Evolutionary conservation across 2,113 vertebrate genomes (phyloP).

Genomic region (Scytalopus superciliaris): DNA sequence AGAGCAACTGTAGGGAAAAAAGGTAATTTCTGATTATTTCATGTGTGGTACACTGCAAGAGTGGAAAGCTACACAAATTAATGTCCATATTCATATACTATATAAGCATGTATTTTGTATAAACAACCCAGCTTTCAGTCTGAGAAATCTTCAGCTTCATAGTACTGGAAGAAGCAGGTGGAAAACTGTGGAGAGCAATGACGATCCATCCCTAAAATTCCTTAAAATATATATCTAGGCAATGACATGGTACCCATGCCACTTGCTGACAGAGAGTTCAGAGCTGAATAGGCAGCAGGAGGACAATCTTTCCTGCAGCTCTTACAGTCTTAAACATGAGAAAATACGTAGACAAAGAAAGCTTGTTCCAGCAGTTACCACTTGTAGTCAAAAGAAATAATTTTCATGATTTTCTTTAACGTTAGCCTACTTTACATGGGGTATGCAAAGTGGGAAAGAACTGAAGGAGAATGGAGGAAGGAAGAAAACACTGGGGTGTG

Average conservation of each 20-base stretch:
- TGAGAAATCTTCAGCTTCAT: not conserved
- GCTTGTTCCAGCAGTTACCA: not conserved
- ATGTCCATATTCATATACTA: not conserved
- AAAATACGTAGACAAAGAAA: not conserved
- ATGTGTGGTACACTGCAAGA: not conserved
- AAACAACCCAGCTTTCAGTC: not conserved
- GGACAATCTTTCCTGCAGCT: not conserved
- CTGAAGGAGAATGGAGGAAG: not conserved
- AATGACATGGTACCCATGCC: not conserved
- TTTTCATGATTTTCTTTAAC: not conserved
- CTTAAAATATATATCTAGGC: not conserved
- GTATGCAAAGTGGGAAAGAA: not conserved
- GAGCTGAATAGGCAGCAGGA: rapidly evolving
- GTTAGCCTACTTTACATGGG: not conserved
- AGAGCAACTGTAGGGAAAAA: not conserved
- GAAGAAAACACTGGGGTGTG: not conserved
- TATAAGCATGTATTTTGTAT: not conserved
- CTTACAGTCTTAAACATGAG: not conserved
- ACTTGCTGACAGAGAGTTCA: not conserved
- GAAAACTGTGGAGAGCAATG: not conserved
- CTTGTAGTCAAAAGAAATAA: not conserved
- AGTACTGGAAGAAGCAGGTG: not conserved
- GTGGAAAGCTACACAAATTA: not conserved
- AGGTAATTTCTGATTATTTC: not conserved
- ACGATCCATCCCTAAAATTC: not conserved